Evolutionary conservation across 2,113 vertebrate genomes (phyloP), one percentile per base, ranked within the genome.

Genomic region (Tragelaphus scriptus): DNA sequence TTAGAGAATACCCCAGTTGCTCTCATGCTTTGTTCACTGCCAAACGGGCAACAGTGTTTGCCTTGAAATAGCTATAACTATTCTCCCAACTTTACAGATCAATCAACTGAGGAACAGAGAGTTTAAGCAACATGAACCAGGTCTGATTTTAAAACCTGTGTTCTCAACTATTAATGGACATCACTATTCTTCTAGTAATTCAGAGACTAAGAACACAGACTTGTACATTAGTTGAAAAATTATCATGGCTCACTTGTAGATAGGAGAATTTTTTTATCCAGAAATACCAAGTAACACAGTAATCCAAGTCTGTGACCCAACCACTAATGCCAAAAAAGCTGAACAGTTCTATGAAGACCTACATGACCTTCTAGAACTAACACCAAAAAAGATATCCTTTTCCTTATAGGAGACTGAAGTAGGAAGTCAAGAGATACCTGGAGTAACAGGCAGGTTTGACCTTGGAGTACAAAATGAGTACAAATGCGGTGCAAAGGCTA

Each of bases 61-160:
- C 77, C 63, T n/a, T 47, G 11, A 55, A 86, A 53, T 59, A 68
- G 15, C 36, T 92, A 44, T 26, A 36, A 84, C 82, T 88, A n/a
- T 80, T 56, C 19, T 63, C 14, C 63, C 30, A 11, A 19, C 40
- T 28, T 44, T 77, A 88, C 36, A 68, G 28, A 88, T 82, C 65
- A 63, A 75, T 44, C 85, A 63, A 55, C 32, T 3, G 25, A 93
- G 92, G 15, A 55, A 65, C n/a, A 32, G 47, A 75, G 5, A 79
- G 25, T 32, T 91, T 91, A 71, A 55, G 44, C 65, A 80, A 16
- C 51, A 51, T 58, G 77, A 93, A 91, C 36, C 65, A 85, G 58
- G 32, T 96, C 56, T 96, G 81, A 88, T 91, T 93, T 95, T 58
- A 93, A 90, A 92, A n/a, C 7, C 55, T 87, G 49, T 61, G 23